Base-by-base conservation (phyloP, 2,797 vertebrate species). In the Cyprinodon diabolis region DNA sequence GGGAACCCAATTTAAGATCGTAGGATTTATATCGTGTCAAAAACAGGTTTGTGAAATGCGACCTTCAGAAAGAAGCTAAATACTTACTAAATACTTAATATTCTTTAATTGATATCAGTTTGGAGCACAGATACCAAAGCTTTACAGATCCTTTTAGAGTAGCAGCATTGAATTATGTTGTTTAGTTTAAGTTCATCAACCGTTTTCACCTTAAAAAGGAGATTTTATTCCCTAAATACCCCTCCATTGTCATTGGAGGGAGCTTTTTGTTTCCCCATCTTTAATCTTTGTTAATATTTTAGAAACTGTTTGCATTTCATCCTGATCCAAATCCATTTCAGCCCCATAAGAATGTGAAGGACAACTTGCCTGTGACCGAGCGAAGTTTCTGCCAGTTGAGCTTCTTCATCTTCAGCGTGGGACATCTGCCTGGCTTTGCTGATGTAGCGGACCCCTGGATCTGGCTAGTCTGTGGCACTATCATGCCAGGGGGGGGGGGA, bases 361-460 rank as follows among this genome's bases (percentile, higher is more conserved):
- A 30, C 4, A 13, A 85, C 95, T 87, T 86, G 98, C 98, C 97
- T 74, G 93, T 95, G 19, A 96, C 94, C 6, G 95, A 76, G 0
- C 92, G 96, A 75, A 99, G 92, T 84, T 99, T 99, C 93, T 99
- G 98, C 98, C 98, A 99, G 92, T 99, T 99, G 47, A 99, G 94
- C 78, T 99, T 99, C 85, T 99, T 99, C 98, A 99, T 99, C 87
- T 97, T 95, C 80, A 97, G 75, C 0, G 96, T 95, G 49, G 98
- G 98, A 0, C 89, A 95, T 65, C 95, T 95, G 75, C 90, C 84
- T 0, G 85, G 66, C 80, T 92, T 96, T 76, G 12, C 69, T 5
- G 90, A 76, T 0, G 83, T 75, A 40, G 62, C 71, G 0, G 51
- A 88, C 3, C 95, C 95, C 49, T 97, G 88, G 40, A 80, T 12